phyloP scores from a whole-genome alignment of 2,888 invertebrate genomes.

The Drosophila putrida region DNA sequence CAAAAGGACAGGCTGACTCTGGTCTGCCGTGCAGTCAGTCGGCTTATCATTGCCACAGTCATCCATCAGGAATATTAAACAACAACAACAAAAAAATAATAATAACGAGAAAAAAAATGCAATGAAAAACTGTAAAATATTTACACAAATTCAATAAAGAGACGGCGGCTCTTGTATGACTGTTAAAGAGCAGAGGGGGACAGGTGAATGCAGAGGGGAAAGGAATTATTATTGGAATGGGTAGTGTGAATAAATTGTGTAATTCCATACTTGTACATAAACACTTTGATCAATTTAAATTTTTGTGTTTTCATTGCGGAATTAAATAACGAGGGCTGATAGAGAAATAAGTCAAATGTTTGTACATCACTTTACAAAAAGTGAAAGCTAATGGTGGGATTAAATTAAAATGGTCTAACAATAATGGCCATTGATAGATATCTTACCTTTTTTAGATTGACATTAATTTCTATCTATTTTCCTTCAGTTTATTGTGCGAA shows the following conservation, averaged over 20 bases:
- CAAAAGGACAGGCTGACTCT: not conserved
- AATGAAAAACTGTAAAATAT: conserved; percentile 42
- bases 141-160: conserved; percentile 53
- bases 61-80: conserved; percentile 49
- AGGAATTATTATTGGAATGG: not conserved
- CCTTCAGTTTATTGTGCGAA: too few species aligned
- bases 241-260: conserved; percentile 40
- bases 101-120: conserved; percentile 5
- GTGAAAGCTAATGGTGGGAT: too few species aligned
- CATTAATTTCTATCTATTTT: too few species aligned
- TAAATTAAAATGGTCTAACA: too few species aligned
- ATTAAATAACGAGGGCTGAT: not conserved
- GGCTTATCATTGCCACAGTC: conserved; percentile 54
- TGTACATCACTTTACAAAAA: not conserved
- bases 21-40: conserved; percentile 13
- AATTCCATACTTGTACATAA: conserved; percentile 33
- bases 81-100: conserved; percentile 8
- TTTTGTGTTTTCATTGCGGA: not conserved
- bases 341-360: not conserved
- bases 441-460: too few species aligned
- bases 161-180: not conserved
- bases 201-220: not conserved
- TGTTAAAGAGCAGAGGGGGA: not conserved
- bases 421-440: too few species aligned
- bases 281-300: conserved; percentile 31